phyloP scores from a whole-genome alignment of 2,113 vertebrate species.

The Canis aureus region DNA sequence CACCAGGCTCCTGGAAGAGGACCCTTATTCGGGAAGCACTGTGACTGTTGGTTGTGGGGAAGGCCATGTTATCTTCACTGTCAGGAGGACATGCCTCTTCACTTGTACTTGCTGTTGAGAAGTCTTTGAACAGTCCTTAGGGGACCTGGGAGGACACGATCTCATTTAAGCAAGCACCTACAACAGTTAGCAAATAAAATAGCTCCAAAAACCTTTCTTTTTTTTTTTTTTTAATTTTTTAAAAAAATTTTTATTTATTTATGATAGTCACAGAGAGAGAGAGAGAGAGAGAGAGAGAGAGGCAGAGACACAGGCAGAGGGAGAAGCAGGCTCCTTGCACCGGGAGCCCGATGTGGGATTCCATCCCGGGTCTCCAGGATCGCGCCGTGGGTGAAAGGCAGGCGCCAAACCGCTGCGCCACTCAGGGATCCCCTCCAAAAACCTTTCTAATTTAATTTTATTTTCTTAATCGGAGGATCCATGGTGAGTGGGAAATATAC shows the following conservation, averaged over 20 bases:
- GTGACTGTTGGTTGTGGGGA: too few relatives aligned
- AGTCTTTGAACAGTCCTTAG: neutral
- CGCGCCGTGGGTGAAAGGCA: too few relatives aligned
- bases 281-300: too few relatives aligned
- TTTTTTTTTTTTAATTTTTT: too few relatives aligned
- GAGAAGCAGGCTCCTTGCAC: too few relatives aligned
- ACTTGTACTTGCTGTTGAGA: neutral
- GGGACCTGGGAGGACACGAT: neutral
- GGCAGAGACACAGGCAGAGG: too few relatives aligned
- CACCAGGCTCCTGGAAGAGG: neutral
- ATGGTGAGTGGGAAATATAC: neutral
- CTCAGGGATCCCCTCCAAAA: neutral
- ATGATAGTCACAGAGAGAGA: too few relatives aligned
- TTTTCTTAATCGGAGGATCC: neutral
- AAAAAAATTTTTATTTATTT: too few relatives aligned
- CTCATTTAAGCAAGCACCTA: neutral
- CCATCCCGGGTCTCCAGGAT: too few relatives aligned
- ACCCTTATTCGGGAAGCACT: neutral
- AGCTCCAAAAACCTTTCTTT: neutral
- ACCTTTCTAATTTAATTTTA: neutral
- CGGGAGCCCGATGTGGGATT: too few relatives aligned
- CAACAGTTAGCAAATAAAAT: neutral
- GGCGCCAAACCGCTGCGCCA: too few relatives aligned
- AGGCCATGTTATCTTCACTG: neutral
- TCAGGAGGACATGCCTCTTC: neutral